phyloP scores from a whole-genome alignment of 1,140 invertebrate genomes.

The Bombus superbus region DNA sequence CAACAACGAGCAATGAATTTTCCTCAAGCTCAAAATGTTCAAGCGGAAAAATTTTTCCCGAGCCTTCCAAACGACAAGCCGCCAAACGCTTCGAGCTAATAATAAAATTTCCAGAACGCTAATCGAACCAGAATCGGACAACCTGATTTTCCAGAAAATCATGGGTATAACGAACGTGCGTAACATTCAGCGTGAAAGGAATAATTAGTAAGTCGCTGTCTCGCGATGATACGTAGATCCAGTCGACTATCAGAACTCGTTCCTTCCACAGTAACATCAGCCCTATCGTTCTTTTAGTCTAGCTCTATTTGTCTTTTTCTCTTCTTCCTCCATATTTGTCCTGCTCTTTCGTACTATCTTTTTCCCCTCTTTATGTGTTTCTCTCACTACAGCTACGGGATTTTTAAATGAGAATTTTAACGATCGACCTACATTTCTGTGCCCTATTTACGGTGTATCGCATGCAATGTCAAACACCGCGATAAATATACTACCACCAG shows the following conservation, averaged over 20 bases:
- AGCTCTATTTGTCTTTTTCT: not conserved
- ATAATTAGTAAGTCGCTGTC: slow-evolving; percentile 66
- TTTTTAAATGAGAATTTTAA: slow-evolving; percentile 80
- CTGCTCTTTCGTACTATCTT: slow-evolving; percentile 53
- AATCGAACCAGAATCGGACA: slow-evolving; percentile 43
- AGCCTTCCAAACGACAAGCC: not conserved
- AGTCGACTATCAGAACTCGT: slow-evolving; percentile 64
- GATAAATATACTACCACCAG: slow-evolving; percentile 58
- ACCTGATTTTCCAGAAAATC: slow-evolving; percentile 25
- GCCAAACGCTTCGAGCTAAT: not conserved
- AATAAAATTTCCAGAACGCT: slow-evolving; percentile 22
- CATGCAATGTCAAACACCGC: slow-evolving; percentile 69
- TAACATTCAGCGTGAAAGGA: slow-evolving; percentile 18
- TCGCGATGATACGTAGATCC: slow-evolving; percentile 28
- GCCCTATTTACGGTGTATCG: slow-evolving; percentile 71
- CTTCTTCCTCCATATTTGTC: slow-evolving; percentile 44
- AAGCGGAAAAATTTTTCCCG: not conserved
- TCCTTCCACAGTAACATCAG: slow-evolving; percentile 36
- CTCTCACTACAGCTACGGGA: slow-evolving; percentile 62
- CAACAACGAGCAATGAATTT: slow-evolving; percentile 5
- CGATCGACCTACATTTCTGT: slow-evolving; percentile 77
- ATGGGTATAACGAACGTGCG: slow-evolving; percentile 48
- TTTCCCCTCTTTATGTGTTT: slow-evolving; percentile 40
- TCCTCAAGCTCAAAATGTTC: not conserved
- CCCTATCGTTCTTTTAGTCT: slow-evolving; percentile 15